Evolutionary conservation across 2,888 invertebrate genomes (phyloP), one percentile per base, ranked within the genome.

Genomic region (Drosophila histrio): DNA sequence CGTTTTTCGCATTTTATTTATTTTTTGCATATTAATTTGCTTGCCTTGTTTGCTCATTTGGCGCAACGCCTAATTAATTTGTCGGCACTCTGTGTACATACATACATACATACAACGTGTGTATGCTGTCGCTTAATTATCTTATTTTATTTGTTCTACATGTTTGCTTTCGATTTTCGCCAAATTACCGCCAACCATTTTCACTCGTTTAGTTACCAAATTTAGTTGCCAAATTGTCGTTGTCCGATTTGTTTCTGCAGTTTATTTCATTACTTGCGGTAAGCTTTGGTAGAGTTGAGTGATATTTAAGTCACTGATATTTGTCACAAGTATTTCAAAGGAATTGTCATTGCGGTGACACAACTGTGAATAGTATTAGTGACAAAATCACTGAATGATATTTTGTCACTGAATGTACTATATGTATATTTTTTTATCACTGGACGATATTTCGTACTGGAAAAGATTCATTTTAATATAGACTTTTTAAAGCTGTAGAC

Each of bases 41-140:
- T 52, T 70, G 52, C 56, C 60, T 66, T 71, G 71, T 71, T 71
- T 72, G 72, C 72, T 57, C 43, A 61, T 52, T 38, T 71, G 43
- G 32, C 56, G 50, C 39, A 41, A 50, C 34, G 26, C 43, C 57
- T 66, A 72, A 72, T 72, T 71, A 72, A 66, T 49, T 58, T 44
- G 13, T 49, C 28, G 41, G 13, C 34, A 50, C 13, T 30, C 19
- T 6, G 24, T 28, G 13, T 34, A 15, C 46, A 44, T 15, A 38
- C n/a, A 17, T 30, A 19, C 22, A 22, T 8, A 38, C 46, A 13
- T 44, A 9, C 22, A 32, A 24, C n/a, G 3, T 22, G 13, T 43
- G 24, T 54, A 26, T 19, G 24, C 24, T 28, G 43, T 36, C 41
- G 63, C 69, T 26, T 63, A 38, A 72, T 72, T 72, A 72, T 61